Conservation (phyloP, 2,888 invertebrate genomes). For the Hirtodrosophila histrioides region DNA sequence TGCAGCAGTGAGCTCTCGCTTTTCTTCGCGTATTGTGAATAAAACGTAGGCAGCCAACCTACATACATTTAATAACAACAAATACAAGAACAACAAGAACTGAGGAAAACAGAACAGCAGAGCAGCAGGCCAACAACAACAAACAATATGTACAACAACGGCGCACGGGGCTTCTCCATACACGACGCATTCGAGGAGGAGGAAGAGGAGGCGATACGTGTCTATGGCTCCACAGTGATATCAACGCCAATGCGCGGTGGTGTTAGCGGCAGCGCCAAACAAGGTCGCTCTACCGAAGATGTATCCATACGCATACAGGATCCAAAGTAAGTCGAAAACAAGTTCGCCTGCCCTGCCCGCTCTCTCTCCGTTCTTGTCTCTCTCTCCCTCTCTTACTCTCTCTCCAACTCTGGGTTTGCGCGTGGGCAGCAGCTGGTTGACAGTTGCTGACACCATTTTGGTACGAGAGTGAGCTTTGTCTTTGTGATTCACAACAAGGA, state of each 20-base stretch:
- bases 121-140: constrained; percentile 18
- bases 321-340: constrained; percentile 82
- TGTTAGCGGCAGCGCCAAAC: constrained; percentile 76
- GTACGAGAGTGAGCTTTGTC: constrained; percentile 1
- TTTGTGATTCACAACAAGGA: constrained; percentile 33
- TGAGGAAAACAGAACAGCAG: constrained; percentile 49
- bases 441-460: constrained; percentile 66
- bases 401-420: constrained; percentile 17
- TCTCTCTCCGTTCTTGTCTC: constrained; percentile 36
- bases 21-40: constrained; percentile 31
- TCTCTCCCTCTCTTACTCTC: constrained; percentile 11
- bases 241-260: constrained; percentile 88
- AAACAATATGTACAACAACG: constrained; percentile 73
- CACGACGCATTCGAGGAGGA: constrained; percentile 94
- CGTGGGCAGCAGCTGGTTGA: constrained; percentile 48
- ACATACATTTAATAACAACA: constrained; percentile 43
- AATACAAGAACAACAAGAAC: constrained; percentile 39
- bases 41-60: constrained; percentile 39
- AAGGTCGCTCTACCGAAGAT: constrained; percentile 86
- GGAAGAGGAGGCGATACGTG: constrained; percentile 92
- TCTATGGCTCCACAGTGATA: constrained; percentile 91
- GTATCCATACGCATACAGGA: constrained; percentile 85
- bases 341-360: constrained; percentile 30
- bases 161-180: constrained; percentile 88
- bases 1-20: constrained; percentile 35